Evolutionary conservation across 2,797 vertebrate species (phyloP).

Genomic region (Centroberyx gerrardi): DNA sequence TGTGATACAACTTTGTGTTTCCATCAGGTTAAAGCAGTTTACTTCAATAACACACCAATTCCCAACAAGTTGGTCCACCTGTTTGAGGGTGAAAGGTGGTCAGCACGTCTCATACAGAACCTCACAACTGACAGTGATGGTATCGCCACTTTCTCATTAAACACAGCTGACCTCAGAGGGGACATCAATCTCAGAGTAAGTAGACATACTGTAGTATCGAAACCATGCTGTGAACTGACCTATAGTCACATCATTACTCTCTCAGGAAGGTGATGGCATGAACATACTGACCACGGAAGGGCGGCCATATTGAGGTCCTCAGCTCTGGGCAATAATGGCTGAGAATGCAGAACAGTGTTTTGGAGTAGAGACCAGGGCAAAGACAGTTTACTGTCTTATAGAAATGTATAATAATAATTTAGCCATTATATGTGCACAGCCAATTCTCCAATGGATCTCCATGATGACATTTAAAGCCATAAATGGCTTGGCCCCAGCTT

Average conservation of each 20-base stretch:
- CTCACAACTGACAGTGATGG: constrained; percentile 77
- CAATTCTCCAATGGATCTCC: no score
- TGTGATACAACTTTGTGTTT: constrained; percentile 1
- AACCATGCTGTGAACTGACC: background rate
- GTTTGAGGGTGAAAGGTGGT: constrained; percentile 52
- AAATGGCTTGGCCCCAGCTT: no score
- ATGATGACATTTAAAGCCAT: no score
- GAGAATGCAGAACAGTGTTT: no score
- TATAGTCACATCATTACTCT: background rate
- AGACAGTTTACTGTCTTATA: no score
- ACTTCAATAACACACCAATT: constrained; percentile 66
- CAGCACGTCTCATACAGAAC: constrained; percentile 38
- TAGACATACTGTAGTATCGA: background rate
- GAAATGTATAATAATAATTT: no score
- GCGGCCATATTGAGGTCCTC: no score
- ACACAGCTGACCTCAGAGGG: constrained; percentile 8
- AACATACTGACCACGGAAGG: no score
- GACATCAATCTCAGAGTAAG: constrained; percentile 59
- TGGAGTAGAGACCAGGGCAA: no score
- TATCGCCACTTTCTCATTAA: constrained; percentile 70
- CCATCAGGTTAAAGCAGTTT: constrained; percentile 74
- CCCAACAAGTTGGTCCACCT: constrained; percentile 65
- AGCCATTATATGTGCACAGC: no score
- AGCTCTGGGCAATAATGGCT: no score
- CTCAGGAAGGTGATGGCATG: background rate